Base-by-base conservation (phyloP, 2,888 invertebrate genomes). In the Tromatobia lineatoria region DNA sequence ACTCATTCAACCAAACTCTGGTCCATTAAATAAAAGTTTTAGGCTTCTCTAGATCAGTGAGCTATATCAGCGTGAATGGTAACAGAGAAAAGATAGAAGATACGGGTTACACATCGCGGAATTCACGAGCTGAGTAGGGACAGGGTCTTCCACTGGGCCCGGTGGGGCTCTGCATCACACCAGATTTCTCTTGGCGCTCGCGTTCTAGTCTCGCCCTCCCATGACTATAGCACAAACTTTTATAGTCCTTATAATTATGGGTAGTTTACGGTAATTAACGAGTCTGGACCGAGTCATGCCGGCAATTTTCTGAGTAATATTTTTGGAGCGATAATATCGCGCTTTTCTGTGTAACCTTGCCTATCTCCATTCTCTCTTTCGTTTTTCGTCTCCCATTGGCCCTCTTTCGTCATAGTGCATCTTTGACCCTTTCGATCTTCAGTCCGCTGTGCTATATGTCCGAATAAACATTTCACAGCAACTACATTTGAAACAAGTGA, bases 221-320 rank as follows among this genome's bases (percentile, higher is more conserved):
- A 91, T 90, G 93, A 93, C 93, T 93, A 93, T 93, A 93, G 93
- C 93, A 93, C 93, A 93, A 93, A 93, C 93, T 93, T 93, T 93
- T 93, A 91, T 92, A 92, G 91, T 93, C 92, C 93, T 93, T 93
- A 93, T 93, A 93, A 93, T 93, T 93, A 93, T 92, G 93, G 93
- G 93, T 93, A 93, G 93, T 93, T 93, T 91, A 91, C 91, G 92
- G 93, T 93, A 93, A 93, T 93, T 93, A 93, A 93, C 93, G 93
- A 92, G 93, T 92, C 92, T 92, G 92, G 93, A 92, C 92, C 92
- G 87, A 93, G 93, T 93, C 93, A 92, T 91, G 93, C 90, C 90
- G 91, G 93, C 92, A 93, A 93, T 93, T 93, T 93, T 93, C 93
- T 93, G 91, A 92, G 91, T 93, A 92, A 93, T 93, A 93, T 93